Evolutionary conservation across 2,888 invertebrate genomes (phyloP), one percentile per base, ranked within the genome.

Genomic region (Eupsilia transversa): DNA sequence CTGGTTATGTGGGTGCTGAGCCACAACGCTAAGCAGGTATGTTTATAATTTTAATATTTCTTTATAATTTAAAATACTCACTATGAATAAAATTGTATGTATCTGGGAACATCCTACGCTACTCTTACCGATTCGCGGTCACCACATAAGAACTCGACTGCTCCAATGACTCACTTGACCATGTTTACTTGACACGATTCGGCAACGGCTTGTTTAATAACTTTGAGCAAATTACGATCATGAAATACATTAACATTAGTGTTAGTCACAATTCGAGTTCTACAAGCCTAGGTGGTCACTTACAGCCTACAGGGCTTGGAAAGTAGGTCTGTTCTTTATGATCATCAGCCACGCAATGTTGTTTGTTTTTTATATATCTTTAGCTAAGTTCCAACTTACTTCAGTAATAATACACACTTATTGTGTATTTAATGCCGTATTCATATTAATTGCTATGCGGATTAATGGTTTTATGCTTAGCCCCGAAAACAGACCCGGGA

Each of bases 1-100:
- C 89, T 97, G 63, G 92, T 96, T 82, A 94, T 97, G 94, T 98
- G 98, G 97, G 89, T 97, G 78, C 92, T 96, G 60, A 96, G 96
- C 80, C 95, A 96, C 82, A 96, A 96, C 85, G 94, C 96, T 75
- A 96, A 96, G 87, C 96, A 96, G 93, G 96, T 96, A 85, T 79
- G 80, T 54, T 27, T 14, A n/a, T n/a, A n/a, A n/a, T n/a, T n/a
- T n/a, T n/a, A 38, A 10, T 38, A 46, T 33, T n/a, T 59, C 0
- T 17, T 12, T 23, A 46, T 10, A 6, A 27, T 54, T 43, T n/a
- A 49, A 33, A 65, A n/a, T 5, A 14, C 10, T 35, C 9, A 46
- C 4, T 6, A 49, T 23, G 4, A 43, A 33, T n/a, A 9, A 20
- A 69, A 69, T 61, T 43, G 6, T 10, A 20, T 69, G 14, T 17